Percentiles rank a stretch among this genome's conserved stretches.
Conservation (phyloP, 2,888 invertebrate species). For the Chymomyza procnemis region DNA sequence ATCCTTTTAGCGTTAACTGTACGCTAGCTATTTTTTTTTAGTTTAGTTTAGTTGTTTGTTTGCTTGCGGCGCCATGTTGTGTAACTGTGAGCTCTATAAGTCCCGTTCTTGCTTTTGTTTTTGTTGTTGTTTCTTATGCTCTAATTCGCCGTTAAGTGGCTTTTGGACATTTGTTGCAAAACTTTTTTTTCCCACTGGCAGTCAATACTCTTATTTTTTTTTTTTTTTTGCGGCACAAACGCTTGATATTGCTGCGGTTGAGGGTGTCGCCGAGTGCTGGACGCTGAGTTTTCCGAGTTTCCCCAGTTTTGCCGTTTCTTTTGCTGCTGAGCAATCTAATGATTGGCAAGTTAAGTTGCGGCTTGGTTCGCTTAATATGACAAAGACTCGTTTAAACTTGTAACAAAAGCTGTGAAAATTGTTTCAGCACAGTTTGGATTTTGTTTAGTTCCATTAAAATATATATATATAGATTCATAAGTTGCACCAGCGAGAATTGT, state of each 20-base stretch:
- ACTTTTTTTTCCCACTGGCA: conserved; percentile 29
- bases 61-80: conserved; percentile 17
- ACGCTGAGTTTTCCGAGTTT: background rate
- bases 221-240: background rate
- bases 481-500: background rate
- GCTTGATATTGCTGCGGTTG: background rate
- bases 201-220: no score
- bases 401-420: background rate
- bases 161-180: conserved; percentile 66
- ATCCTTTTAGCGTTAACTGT: conserved; percentile 62
- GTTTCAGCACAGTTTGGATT: background rate
- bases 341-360: background rate
- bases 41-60: conserved; percentile 22
- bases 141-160: conserved; percentile 71
- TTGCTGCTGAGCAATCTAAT: background rate
- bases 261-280: background rate
- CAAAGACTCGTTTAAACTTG: background rate
- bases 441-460: background rate
- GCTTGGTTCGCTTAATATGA: background rate
- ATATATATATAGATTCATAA: background rate
- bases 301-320: background rate
- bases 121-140: conserved; percentile 37
- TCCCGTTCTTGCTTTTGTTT: conserved; percentile 14
- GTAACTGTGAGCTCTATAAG: conserved; percentile 6
- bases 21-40: conserved; percentile 47